A percentile compares a stretch with the other conserved stretches of the same genome.
phyloP scores from a whole-genome alignment of 2,113 vertebrate species.

The Epinephelus lanceolatus region DNA sequence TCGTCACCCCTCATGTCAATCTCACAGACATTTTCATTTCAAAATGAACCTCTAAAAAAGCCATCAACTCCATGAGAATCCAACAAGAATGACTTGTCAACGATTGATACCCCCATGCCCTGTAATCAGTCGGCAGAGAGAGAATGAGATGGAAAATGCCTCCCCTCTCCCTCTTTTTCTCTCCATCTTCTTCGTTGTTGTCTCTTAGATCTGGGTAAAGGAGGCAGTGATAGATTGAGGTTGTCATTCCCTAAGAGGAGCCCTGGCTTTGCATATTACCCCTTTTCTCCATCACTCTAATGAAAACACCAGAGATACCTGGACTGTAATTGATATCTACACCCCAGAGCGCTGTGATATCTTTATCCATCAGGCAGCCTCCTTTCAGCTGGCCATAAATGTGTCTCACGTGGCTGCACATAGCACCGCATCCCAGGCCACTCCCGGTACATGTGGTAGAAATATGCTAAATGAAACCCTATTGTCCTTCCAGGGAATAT shows the following conservation, averaged over 20 bases:
- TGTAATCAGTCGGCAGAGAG: constrained; percentile 52
- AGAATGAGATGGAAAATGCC: constrained; percentile 55
- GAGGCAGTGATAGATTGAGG: constrained; percentile 62
- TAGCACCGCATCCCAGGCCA: constrained; percentile 1
- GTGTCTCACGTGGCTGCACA: constrained; percentile 62
- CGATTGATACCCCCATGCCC: constrained; percentile 50
- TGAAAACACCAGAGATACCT: constrained; percentile 55
- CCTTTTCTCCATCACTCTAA: constrained; percentile 62
- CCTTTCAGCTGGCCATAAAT: constrained; percentile 33
- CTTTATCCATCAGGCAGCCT: constrained; percentile 62
- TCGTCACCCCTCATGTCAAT: constrained; percentile 18
- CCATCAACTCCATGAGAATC: constrained; percentile 42
- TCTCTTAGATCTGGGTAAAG: constrained; percentile 48
- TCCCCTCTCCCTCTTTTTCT: constrained; percentile 8
- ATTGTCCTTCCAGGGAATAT: constrained; percentile 56
- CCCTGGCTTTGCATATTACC: constrained; percentile 64
- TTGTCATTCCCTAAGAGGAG: constrained; percentile 54
- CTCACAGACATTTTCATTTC: constrained; percentile 47
- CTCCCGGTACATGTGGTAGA: constrained; percentile 38
- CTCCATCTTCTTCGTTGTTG: constrained; percentile 31
- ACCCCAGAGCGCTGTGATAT: constrained; percentile 48
- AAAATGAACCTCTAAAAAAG: constrained; percentile 58
- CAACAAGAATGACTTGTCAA: constrained; percentile 45
- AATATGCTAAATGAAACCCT: constrained; percentile 64
- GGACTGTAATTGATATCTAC: constrained; percentile 41